A percentile compares a stretch with the other conserved stretches of the same genome.
phyloP scores from a whole-genome alignment of 1,140 invertebrate genomes.

The Catajapyx aquilonaris region DNA sequence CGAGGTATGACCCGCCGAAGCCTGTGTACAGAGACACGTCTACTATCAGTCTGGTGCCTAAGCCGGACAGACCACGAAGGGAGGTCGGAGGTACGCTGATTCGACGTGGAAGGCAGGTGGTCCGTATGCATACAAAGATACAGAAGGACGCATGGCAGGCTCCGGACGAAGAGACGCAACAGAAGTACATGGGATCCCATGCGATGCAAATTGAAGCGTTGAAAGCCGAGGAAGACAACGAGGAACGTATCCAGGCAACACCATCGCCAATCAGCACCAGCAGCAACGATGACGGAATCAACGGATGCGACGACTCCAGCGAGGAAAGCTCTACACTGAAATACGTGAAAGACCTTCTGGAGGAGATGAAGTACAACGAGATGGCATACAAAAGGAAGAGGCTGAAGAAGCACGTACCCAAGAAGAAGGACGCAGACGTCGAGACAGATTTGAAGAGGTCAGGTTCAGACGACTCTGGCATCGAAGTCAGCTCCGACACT shows the following conservation, averaged over 20 bases:
- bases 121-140: slow-evolving; percentile 37
- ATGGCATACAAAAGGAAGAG: background rate
- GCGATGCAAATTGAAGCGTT: slow-evolving; percentile 17
- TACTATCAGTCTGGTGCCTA: slow-evolving; percentile 37
- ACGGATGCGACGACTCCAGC: no score
- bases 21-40: slow-evolving; percentile 52
- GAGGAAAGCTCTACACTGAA: no score
- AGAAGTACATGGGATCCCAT: slow-evolving; percentile 12
- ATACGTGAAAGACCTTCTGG: slow-evolving; percentile 5
- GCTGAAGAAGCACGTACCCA: background rate
- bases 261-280: no score
- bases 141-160: slow-evolving; percentile 16
- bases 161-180: slow-evolving; percentile 2
- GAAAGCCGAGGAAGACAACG: slow-evolving; percentile 14
- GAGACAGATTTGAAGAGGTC: background rate
- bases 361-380: background rate
- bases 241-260: no score
- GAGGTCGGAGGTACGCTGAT: slow-evolving; percentile 54
- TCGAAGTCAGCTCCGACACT: slow-evolving; percentile 7
- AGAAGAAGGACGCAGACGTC: background rate
- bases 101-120: slow-evolving; percentile 47
- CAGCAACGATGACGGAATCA: no score
- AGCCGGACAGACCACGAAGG: slow-evolving; percentile 29
- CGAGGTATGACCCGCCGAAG: slow-evolving; percentile 26
- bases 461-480: slow-evolving; percentile 11